Base-by-base conservation (phyloP, 1,140 invertebrate species). In the Pogonomyrmex californicus region DNA sequence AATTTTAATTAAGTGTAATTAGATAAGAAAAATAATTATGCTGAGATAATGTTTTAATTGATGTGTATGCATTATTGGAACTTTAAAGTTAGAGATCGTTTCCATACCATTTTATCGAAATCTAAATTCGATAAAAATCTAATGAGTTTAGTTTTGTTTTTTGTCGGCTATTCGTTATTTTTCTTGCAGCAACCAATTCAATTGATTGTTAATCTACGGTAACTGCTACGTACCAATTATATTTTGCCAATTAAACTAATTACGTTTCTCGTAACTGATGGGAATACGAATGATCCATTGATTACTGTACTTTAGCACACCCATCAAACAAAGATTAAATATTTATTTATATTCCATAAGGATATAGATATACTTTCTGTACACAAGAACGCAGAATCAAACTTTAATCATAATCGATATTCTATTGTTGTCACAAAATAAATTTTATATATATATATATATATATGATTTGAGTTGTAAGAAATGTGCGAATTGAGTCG, bases 231-330 rank as follows among this genome's bases (percentile, higher is more conserved):
- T 71, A 71, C 5, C 14, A 58, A 82, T 82, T 82, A 82, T 17
- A 60, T 82, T 36, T 71, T 47, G 17, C 41, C 68, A 82, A 71
- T 82, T 82, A 44, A 82, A 82, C 6, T 82, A 82, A 82, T 82
- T 82, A 54, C 5, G 23, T 10, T 12, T 65, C 0, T 36, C 17
- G 2, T 47, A 82, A 58, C 38, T 14, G 10, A 82, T 36, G 1
- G 9, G 1, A 58, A 82, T 71, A 82, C 2, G 5, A 82, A 62
- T 73, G 14, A 81, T 82, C 0, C 30, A 47, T 36, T 10, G 17
- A 66, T 14, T 65, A 10, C 1, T 47, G 33, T 38, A 49, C 0
- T 78, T n/a, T 65, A 33, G 7, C 33, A 51, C 14, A 41, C 51
- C 1, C 1, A 56, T 70, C 17, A 56, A 17, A 54, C 1, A 2